Base-by-base conservation (phyloP, 2,888 invertebrate genomes). In the Drosophila vallismaia region DNA sequence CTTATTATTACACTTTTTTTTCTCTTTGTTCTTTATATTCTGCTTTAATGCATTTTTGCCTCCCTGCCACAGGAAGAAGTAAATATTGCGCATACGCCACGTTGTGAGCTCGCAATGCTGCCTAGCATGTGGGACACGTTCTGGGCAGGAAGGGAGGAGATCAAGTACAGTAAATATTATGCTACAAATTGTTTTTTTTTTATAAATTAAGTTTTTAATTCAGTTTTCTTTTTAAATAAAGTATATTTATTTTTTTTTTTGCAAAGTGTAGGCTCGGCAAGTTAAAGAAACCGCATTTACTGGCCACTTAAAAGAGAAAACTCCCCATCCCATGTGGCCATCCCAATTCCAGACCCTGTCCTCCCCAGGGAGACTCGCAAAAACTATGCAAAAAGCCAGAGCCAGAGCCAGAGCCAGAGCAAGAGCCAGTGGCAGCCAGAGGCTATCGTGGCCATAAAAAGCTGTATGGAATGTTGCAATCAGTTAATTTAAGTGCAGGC, bases 401-500 rank as follows among this genome's bases (percentile, higher is more conserved):
- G 19, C 19, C 19, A 68, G 33, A 59, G 44, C 48, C 40, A 45
- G 14, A 52, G 36, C 52, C 31, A 8, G 45, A 33, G 14, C 40
- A 44, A 68, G 33, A 59, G 44, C 48, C 40, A 45, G 14, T 59
- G 44, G 45, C 40, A 52, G 36, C 52, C 31, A 8, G 45, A 33
- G 14, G 40, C 40, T 54, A 53, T 59, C 53, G 59, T 57, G 51
- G 40, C 59, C 86, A 86, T 82, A 88, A 88, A 87, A 83, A 83
- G 81, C 81, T 74, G 71, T 77, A 86, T 71, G 81, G 79, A 84
- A 88, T 88, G 88, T 87, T 88, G 84, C 84, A 84, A 88, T 88
- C 84, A 88, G 88, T 88, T 88, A 88, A 85, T 88, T 88, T 86
- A 85, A 88, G 88, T 85, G 88, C 88, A 84, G 81, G 81, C 74